Evolutionary conservation across 1,140 invertebrate species (phyloP).

Genomic region (Nasonia longicornis): DNA sequence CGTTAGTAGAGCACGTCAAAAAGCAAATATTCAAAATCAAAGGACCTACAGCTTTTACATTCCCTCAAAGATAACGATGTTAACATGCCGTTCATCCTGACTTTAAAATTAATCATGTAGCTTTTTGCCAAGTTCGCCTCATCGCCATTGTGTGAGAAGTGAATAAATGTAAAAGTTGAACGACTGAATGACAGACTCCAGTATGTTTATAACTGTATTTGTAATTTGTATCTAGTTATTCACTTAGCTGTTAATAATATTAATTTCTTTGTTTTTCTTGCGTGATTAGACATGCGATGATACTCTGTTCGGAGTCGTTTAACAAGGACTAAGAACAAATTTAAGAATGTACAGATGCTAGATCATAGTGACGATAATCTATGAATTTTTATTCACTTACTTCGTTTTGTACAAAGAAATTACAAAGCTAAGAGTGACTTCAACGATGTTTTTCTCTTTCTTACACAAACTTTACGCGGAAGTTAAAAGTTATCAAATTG

Average conservation of each 20-base stretch:
- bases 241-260: constrained; percentile 34
- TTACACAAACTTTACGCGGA: neutral
- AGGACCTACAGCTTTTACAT: neutral
- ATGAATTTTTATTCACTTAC: neutral
- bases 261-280: constrained; percentile 12
- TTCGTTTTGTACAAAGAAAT: neutral
- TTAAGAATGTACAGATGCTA: constrained; percentile 14
- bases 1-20: neutral
- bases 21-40: neutral
- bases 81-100: neutral
- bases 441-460: neutral
- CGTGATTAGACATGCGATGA: neutral
- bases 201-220: constrained; percentile 30
- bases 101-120: constrained; percentile 1
- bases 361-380: neutral
- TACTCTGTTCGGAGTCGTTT: neutral
- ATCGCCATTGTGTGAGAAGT: neutral
- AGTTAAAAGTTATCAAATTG: neutral
- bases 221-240: constrained; percentile 33
- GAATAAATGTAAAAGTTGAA: constrained; percentile 19
- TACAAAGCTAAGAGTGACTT: neutral
- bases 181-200: constrained; percentile 27
- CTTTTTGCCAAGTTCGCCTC: constrained; percentile 8
- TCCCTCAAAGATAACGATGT: neutral
- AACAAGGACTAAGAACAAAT: constrained; percentile 22